Percentiles rank a stretch among this genome's conserved stretches.
These are phyloP conservation scores for Eulemur mongoz DNA, from an alignment of 2,797 vertebrate genomes.

Conservation along the genomic window DNA sequence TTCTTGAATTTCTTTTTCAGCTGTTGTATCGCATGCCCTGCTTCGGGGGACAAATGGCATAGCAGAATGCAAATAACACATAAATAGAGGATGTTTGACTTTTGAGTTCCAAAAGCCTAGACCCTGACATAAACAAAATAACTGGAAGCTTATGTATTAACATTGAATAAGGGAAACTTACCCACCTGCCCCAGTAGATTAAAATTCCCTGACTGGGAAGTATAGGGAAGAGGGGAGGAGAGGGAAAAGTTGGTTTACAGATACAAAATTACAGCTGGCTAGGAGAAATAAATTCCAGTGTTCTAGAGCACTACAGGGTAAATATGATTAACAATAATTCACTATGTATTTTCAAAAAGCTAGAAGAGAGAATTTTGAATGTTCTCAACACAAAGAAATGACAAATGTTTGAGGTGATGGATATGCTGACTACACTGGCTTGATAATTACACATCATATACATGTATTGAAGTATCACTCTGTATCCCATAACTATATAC, in stretches of 20 bases:
- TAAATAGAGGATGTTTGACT: not conserved
- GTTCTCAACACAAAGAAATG: not conserved
- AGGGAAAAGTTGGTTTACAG: not conserved
- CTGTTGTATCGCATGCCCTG: not conserved
- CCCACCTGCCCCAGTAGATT: not conserved
- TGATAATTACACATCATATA: not conserved
- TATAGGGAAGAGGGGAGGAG: not conserved
- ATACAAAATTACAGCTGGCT: not conserved
- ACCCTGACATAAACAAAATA: not conserved
- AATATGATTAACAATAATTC: not conserved
- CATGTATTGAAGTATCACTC: not conserved
- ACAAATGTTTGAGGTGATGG: not conserved
- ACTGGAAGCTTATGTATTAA: not conserved
- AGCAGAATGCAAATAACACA: not conserved
- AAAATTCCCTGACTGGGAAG: not conserved
- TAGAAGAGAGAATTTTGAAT: not conserved
- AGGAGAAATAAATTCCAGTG: not conserved
- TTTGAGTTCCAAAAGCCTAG: slow-evolving; percentile 30
- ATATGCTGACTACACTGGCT: not conserved
- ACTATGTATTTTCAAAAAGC: not conserved
- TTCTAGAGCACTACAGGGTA: not conserved
- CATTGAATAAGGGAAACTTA: not conserved
- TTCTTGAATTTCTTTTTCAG: not conserved
- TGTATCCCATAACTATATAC: not conserved
- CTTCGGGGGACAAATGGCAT: not conserved